These are phyloP conservation scores for Stegodyphus dumicola DNA, from an alignment of 1,140 invertebrate genomes.

Conservation along the genomic window DNA sequence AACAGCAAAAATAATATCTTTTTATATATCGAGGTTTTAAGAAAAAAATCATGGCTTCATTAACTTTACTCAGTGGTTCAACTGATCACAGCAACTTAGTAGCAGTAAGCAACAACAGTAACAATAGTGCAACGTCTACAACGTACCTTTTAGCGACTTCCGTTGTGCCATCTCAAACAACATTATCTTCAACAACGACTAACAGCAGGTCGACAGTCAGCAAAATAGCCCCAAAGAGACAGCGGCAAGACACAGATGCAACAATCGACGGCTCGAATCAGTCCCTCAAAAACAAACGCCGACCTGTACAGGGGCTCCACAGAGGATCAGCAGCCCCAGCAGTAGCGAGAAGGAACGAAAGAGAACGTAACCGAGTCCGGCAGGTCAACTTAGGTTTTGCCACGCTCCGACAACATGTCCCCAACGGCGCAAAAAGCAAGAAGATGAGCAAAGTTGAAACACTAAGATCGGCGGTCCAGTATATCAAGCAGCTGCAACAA, in stretches of 20 bases:
- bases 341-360: slow-evolving; percentile 89
- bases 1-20: background rate
- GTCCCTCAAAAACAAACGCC: background rate
- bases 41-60: background rate
- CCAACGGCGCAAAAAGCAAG: slow-evolving; percentile 80
- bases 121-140: background rate
- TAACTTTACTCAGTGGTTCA: slow-evolving; percentile 8
- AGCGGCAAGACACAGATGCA: background rate
- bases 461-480: slow-evolving; percentile 90
- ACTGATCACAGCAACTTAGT: background rate
- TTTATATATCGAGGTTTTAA: background rate
- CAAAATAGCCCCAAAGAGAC: slow-evolving; percentile 5
- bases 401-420: slow-evolving; percentile 84
- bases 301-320: slow-evolving; percentile 48
- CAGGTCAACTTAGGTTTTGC: slow-evolving; percentile 89
- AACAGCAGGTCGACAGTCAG: background rate
- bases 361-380: slow-evolving; percentile 93
- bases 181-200: slow-evolving; percentile 9
- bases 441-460: slow-evolving; percentile 96
- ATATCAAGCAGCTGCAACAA: slow-evolving; percentile 87
- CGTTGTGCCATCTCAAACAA: background rate
- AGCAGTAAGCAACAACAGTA: background rate
- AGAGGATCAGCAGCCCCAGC: slow-evolving; percentile 76
- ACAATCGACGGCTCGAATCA: background rate
- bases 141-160: slow-evolving; percentile 23